These are phyloP conservation scores for Loripinus fragilis DNA, from an alignment of 2,888 invertebrate species.

Conservation along the genomic window DNA sequence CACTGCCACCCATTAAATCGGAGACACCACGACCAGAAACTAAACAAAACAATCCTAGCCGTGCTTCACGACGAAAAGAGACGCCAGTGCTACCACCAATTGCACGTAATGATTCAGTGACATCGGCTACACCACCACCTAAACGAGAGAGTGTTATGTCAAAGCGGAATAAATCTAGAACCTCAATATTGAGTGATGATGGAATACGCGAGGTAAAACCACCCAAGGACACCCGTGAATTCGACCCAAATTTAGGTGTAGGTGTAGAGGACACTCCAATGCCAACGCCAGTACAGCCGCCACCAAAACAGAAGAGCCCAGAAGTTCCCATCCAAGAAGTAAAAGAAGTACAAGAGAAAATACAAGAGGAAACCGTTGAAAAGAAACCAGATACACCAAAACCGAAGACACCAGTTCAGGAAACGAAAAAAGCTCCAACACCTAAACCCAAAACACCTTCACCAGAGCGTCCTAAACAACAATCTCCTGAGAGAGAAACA, in stretches of 20 bases:
- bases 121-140: neutral
- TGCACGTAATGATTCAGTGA: constrained; percentile 29
- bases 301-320: neutral
- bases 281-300: neutral
- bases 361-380: constrained; percentile 12
- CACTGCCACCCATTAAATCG: constrained; percentile 54
- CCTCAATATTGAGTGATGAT: constrained; percentile 5
- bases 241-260: constrained; percentile 56
- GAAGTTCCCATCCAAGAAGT: neutral
- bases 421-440: neutral
- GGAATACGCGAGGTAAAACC: constrained; percentile 42
- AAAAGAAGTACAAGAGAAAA: neutral
- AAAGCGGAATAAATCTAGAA: neutral
- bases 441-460: constrained; percentile 9
- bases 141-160: constrained; percentile 5
- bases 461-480: neutral
- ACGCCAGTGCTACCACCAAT: constrained; percentile 59
- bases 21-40: constrained; percentile 40
- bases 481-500: constrained; percentile 13
- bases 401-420: neutral
- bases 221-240: constrained; percentile 52
- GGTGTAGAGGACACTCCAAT: constrained; percentile 30
- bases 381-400: constrained; percentile 23
- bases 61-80: constrained; percentile 31
- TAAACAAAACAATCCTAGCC: constrained; percentile 19